phyloP scores from a whole-genome alignment of 2,113 vertebrate genomes.

The Tachysurus vachellii region DNA sequence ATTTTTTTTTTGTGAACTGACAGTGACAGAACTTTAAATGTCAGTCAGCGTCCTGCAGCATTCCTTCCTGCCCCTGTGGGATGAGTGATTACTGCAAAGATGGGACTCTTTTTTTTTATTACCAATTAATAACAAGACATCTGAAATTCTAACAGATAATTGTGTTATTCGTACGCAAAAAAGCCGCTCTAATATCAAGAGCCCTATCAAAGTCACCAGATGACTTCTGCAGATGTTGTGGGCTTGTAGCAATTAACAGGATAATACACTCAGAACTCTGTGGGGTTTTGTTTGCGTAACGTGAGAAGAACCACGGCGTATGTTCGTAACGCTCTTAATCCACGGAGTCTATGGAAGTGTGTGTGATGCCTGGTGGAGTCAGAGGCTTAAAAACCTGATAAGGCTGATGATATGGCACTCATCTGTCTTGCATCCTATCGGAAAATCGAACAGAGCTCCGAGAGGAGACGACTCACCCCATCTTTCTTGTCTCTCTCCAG shows the following conservation, averaged over 20 bases:
- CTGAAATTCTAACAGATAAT: slow-evolving; percentile 21
- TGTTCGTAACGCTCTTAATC: neutral
- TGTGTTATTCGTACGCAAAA: slow-evolving; percentile 5
- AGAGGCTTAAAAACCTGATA: neutral
- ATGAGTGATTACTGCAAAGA: neutral
- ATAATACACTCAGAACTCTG: slow-evolving; percentile 24
- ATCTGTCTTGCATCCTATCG: neutral
- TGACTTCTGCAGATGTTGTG: slow-evolving; percentile 16
- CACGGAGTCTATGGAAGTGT: neutral
- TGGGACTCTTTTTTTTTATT: neutral
- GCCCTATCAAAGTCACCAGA: neutral
- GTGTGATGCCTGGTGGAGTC: neutral
- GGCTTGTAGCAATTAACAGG: slow-evolving; percentile 24
- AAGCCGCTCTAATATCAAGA: neutral
- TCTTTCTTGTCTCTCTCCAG: slow-evolving; percentile 97
- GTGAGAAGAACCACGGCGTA: neutral
- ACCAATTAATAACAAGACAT: slow-evolving; percentile 10
- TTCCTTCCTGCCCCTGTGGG: neutral
- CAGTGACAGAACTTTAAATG: neutral
- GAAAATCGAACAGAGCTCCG: neutral
- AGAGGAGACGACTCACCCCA: slow-evolving; percentile 74
- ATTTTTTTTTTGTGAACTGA: neutral
- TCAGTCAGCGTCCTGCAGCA: neutral
- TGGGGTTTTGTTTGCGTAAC: neutral
- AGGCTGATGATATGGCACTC: neutral